phyloP scores from a whole-genome alignment of 2,797 vertebrate genomes.

The Mergus octosetaceus region DNA sequence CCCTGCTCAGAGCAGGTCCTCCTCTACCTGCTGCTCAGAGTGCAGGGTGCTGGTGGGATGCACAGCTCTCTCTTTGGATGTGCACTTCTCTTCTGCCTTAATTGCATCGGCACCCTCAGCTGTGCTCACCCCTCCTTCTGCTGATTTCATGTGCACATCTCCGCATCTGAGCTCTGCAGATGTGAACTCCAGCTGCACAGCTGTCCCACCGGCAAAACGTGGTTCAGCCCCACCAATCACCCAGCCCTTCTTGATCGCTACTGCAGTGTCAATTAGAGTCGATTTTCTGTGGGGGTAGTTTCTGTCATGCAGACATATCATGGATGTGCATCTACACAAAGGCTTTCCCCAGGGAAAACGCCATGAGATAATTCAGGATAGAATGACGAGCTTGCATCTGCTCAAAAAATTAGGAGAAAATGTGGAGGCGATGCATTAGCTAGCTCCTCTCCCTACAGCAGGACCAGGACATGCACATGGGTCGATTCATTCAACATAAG shows the following conservation, averaged over 20 bases:
- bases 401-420: not conserved
- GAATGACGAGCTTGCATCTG: not conserved
- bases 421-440: not conserved
- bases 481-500: not conserved
- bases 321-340: not conserved
- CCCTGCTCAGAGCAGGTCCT: not conserved
- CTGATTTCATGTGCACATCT: not conserved
- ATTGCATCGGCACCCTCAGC: not conserved
- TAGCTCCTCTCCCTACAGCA: not conserved
- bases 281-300: not conserved
- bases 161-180: not conserved
- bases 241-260: not conserved
- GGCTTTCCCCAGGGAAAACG: not conserved
- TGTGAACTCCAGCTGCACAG: slow-evolving; percentile 4
- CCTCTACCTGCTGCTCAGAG: not conserved
- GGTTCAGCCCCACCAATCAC: not conserved
- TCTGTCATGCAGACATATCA: not conserved
- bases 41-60: not conserved
- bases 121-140: not conserved
- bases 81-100: not conserved
- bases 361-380: not conserved
- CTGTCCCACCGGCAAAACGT: not conserved
- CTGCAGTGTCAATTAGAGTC: not conserved
- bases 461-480: not conserved
- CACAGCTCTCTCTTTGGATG: not conserved